A percentile compares a stretch with the other conserved stretches of the same genome.
Conservation (phyloP, 2,113 vertebrate genomes). For the Strigops habroptila region DNA sequence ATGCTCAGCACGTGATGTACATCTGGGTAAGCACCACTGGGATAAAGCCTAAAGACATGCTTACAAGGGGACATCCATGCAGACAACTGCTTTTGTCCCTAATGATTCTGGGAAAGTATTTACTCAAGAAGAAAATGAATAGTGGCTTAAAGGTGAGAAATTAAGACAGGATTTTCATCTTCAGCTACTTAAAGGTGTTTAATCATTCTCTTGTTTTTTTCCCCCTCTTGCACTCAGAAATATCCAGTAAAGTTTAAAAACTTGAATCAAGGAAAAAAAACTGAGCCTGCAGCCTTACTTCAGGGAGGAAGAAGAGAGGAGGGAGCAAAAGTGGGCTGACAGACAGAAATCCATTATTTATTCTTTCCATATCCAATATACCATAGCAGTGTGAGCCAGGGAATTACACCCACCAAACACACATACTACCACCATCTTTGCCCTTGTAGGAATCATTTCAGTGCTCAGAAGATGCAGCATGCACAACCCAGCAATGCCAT, state of each 20-base stretch:
- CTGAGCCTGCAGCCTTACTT: neutral
- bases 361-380: neutral
- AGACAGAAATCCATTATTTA: slow-evolving; percentile 23
- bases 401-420: neutral
- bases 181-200: neutral
- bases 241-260: neutral
- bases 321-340: neutral
- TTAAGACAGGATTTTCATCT: neutral
- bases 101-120: neutral
- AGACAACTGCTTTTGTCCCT: neutral
- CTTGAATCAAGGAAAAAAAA: slow-evolving; percentile 4
- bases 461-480: neutral
- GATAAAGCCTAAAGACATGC: neutral
- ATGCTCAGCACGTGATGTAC: neutral
- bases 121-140: neutral
- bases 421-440: neutral
- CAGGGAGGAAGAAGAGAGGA: neutral
- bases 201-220: neutral
- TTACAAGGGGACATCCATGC: neutral
- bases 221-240: neutral
- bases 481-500: neutral
- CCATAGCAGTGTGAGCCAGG: neutral
- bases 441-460: neutral
- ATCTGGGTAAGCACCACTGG: neutral
- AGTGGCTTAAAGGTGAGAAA: neutral